A percentile compares a stretch with the other conserved stretches of the same genome.
phyloP scores from a whole-genome alignment of 2,888 invertebrate genomes.

The Acanthosoma haemorrhoidale region DNA sequence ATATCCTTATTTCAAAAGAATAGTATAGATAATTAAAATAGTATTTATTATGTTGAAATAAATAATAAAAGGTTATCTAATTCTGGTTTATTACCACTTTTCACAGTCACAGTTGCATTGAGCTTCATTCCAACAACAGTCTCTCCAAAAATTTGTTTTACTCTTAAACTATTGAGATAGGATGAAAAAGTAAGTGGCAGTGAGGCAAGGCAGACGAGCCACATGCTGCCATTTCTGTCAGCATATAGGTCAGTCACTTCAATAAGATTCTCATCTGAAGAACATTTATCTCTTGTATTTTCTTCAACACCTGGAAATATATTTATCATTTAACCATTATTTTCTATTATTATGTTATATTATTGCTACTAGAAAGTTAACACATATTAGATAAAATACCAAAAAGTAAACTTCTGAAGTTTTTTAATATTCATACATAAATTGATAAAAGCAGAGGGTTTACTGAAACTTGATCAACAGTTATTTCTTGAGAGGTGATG shows the following conservation, averaged over 20 bases:
- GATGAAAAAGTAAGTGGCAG: slow-evolving; percentile 57
- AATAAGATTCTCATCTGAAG: slow-evolving; percentile 50
- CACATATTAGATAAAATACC: neutral
- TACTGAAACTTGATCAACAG: no score
- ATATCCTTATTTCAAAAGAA: no score
- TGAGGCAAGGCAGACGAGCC: slow-evolving; percentile 57
- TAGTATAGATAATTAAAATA: no score
- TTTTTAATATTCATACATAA: no score
- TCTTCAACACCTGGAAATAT: slow-evolving; percentile 23
- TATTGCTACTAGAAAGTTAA: neutral
- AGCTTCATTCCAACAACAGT: slow-evolving; percentile 44
- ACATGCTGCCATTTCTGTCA: slow-evolving; percentile 63
- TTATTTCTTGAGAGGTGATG: no score
- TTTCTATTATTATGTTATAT: neutral
- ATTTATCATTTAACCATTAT: neutral
- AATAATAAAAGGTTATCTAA: no score
- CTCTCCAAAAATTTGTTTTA: slow-evolving; percentile 51
- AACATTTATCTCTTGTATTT: slow-evolving; percentile 40
- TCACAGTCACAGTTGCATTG: slow-evolving; percentile 59
- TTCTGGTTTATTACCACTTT: slow-evolving; percentile 52
- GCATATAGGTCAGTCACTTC: slow-evolving; percentile 63
- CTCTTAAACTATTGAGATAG: slow-evolving; percentile 59
- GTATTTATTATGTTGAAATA: no score
- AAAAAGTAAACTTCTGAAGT: no score
- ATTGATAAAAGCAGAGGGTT: no score